phyloP scores from a whole-genome alignment of 2,797 vertebrate species.

The Poeciliopsis presidionis region DNA sequence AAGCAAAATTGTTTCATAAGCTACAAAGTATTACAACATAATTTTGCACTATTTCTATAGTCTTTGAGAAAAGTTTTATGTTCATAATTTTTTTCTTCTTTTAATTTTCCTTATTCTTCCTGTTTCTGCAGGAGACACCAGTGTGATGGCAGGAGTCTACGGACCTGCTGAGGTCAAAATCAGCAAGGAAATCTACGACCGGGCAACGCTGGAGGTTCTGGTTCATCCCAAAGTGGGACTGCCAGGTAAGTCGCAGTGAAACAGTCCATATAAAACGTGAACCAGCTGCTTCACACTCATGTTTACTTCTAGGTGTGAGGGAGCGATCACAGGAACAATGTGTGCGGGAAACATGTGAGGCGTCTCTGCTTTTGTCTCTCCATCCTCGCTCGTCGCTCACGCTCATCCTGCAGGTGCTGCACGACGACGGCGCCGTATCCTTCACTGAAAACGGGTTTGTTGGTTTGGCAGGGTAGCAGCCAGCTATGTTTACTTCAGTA shows the following conservation, averaged over 20 bases:
- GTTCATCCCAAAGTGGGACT: constrained; percentile 89
- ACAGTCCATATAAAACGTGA: not conserved
- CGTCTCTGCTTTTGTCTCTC: constrained; percentile 81
- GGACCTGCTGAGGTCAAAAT: constrained; percentile 92
- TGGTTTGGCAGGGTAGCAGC: not conserved
- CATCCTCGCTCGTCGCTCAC: constrained; percentile 92
- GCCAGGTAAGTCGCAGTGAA: constrained; percentile 71
- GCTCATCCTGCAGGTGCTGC: constrained; percentile 86
- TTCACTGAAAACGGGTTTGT: constrained; percentile 43
- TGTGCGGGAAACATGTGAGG: constrained; percentile 88
- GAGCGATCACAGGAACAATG: constrained; percentile 88
- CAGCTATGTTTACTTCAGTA: too few relatives aligned
- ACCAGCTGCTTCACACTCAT: not conserved
- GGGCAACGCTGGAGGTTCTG: constrained; percentile 89
- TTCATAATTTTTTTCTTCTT: not conserved
- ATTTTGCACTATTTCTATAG: not conserved
- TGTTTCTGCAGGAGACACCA: constrained; percentile 84
- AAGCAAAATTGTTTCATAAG: not conserved
- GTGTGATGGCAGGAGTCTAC: constrained; percentile 87
- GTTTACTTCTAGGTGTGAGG: constrained; percentile 77
- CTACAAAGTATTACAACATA: not conserved
- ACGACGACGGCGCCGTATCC: constrained; percentile 92
- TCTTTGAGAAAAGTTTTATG: not conserved
- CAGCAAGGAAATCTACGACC: constrained; percentile 91
- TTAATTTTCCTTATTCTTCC: not conserved